Evolutionary conservation across 2,888 invertebrate species (phyloP).

Genomic region (Sinhomidia bicolor): DNA sequence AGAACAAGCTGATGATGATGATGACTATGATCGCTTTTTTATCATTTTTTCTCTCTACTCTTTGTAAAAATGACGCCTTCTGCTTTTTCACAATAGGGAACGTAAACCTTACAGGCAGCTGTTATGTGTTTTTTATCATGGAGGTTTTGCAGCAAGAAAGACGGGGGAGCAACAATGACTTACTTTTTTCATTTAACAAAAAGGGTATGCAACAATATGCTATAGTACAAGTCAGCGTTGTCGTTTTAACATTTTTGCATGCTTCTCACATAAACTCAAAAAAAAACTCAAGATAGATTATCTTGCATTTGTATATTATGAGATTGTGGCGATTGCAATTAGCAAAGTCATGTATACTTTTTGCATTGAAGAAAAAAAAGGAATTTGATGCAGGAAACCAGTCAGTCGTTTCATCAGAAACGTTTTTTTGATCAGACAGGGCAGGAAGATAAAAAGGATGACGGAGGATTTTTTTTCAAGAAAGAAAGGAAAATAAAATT

Average conservation of each 20-base stretch:
- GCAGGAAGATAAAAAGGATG: not conserved
- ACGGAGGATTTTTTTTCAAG: not conserved
- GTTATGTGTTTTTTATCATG: not conserved
- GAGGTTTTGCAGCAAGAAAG: not conserved
- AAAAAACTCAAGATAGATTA: conserved; percentile 6
- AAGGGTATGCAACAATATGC: not conserved
- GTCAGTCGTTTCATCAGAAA: conserved; percentile 22
- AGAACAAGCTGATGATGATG: conserved; percentile 19
- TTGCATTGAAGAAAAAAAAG: conserved; percentile 9
- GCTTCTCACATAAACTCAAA: not conserved
- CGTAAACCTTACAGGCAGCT: not conserved
- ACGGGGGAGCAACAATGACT: not conserved
- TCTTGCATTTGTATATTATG: not conserved
- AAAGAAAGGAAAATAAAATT: not conserved
- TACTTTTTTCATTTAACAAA: conserved; percentile 17
- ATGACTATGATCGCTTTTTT: conserved; percentile 7
- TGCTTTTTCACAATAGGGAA: not conserved
- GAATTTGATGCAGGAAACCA: conserved; percentile 18
- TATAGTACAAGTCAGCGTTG: not conserved
- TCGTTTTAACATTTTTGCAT: not conserved
- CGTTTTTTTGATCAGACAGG: not conserved
- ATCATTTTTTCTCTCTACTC: conserved; percentile 15
- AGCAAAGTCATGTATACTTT: not conserved
- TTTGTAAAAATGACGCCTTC: conserved; percentile 32
- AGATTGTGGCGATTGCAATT: conserved; percentile 17